Percentiles rank a stretch among this genome's conserved stretches.
Evolutionary conservation across 2,888 invertebrate species (phyloP).

Genomic region (Atethmia centrago): DNA sequence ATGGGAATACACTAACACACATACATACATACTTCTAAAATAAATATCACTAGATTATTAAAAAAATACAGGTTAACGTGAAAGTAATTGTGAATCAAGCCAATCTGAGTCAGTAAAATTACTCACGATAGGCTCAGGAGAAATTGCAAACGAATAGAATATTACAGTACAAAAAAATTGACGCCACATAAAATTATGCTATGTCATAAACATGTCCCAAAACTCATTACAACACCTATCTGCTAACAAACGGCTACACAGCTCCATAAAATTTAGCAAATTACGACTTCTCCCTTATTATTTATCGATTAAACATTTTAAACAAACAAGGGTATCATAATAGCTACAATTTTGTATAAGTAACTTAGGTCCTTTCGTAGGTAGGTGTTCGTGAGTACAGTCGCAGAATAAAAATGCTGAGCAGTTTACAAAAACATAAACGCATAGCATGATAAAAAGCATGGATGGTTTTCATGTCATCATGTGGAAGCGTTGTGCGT

Average conservation of each 20-base stretch:
- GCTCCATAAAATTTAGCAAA: slow-evolving; percentile 31
- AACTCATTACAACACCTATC: slow-evolving; percentile 17
- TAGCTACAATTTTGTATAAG: slow-evolving; percentile 46
- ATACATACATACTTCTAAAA: no score
- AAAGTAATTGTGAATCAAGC: not conserved
- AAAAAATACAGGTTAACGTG: no score
- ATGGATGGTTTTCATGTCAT: no score
- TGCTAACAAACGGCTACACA: slow-evolving; percentile 15
- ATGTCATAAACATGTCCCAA: slow-evolving; percentile 18
- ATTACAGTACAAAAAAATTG: not conserved
- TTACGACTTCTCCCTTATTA: slow-evolving; percentile 27
- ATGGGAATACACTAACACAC: no score
- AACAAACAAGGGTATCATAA: slow-evolving; percentile 47
- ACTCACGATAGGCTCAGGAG: no score
- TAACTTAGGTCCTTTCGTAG: slow-evolving; percentile 24
- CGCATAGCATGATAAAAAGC: no score
- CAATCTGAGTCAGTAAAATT: not conserved
- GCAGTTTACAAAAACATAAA: not conserved
- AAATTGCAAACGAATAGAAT: no score
- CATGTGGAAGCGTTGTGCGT: no score
- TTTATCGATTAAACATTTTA: slow-evolving; percentile 57
- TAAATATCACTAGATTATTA: no score
- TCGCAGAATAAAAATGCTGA: slow-evolving; percentile 7
- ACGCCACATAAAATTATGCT: not conserved
- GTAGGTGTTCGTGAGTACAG: slow-evolving; percentile 7